Evolutionary conservation across 1,140 invertebrate species (phyloP).

Genomic region (Apis florea): DNA sequence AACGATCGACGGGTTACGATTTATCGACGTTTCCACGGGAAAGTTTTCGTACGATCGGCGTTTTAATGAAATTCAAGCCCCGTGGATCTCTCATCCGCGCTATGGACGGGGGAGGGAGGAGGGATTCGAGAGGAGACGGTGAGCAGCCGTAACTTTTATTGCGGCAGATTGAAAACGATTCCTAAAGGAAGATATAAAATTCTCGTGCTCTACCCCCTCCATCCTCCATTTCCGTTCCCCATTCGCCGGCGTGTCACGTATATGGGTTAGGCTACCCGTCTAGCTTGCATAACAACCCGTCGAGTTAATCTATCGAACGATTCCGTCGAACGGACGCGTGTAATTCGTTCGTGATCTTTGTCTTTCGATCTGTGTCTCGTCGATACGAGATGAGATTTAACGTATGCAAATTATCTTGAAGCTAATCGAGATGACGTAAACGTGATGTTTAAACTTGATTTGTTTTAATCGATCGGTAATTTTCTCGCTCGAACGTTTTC

Average conservation of each 20-base stretch:
- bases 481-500: too few relatives aligned
- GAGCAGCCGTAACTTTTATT: constrained; percentile 31
- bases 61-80: constrained; percentile 33
- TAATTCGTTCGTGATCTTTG: constrained; percentile 45
- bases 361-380: constrained; percentile 21
- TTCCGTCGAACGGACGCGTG: constrained; percentile 1
- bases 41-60: not conserved
- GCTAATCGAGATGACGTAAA: too few relatives aligned
- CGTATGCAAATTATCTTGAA: too few relatives aligned
- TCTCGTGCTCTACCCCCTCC: not conserved
- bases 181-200: constrained; percentile 17
- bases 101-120: too few relatives aligned
- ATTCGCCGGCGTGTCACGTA: not conserved
- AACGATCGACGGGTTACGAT: constrained; percentile 29
- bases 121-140: not conserved
- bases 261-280: constrained; percentile 42
- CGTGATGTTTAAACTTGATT: too few relatives aligned
- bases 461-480: too few relatives aligned
- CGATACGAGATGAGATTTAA: too few relatives aligned
- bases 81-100: too few relatives aligned
- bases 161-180: constrained; percentile 34
- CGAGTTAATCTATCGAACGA: constrained; percentile 59
- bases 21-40: constrained; percentile 23
- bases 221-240: too few relatives aligned
- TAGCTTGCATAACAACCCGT: constrained; percentile 54